Evolutionary conservation across 2,797 vertebrate genomes (phyloP), one percentile per base, ranked within the genome.

Genomic region (Myotis findleyi): DNA sequence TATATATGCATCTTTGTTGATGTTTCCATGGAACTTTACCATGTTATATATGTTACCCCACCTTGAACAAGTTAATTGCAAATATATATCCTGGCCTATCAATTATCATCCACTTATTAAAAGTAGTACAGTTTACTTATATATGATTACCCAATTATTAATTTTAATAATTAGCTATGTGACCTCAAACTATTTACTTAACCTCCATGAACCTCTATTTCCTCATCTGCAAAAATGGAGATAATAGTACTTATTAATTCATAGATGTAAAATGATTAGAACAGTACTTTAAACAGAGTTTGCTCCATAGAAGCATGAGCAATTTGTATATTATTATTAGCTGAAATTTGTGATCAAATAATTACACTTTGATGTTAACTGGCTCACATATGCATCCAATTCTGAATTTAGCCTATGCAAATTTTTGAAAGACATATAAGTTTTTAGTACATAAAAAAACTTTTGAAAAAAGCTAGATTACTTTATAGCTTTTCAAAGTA

Each of bases 381-480:
- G 72, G 53, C 21, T 90, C 69, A 73, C 5, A 23, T 59, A 27
- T 41, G 47, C 14, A 84, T 86, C 21, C 36, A 84, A 85, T 21
- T 94, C 72, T 94, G 20, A 81, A 51, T 94, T 91, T 76, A 76
- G 18, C 6, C 53, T 89, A 55, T 51, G 17, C 2, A 83, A 96
- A 55, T 10, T 57, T 93, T 68, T 71, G 12, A 62, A 71, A 21
- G n/a, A 87, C 41, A 93, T 20, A 80, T 87, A 89, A 76, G 23
- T 33, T 91, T 79, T 51, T 38, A 87, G n/a, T 44, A 81, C 23
- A 87, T 92, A 49, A 64, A 66, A 21, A 8, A 66, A 66, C 16
- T 66, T 66, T 62, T 62, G 12, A 62, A 64, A 66, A 80, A 87
- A 76, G 49, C 8, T 69, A 75, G 2, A 66, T 30, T 87, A 75